These are phyloP conservation scores for Otocyon megalotis DNA, from an alignment of 2,113 vertebrate species.

Conservation along the genomic window DNA sequence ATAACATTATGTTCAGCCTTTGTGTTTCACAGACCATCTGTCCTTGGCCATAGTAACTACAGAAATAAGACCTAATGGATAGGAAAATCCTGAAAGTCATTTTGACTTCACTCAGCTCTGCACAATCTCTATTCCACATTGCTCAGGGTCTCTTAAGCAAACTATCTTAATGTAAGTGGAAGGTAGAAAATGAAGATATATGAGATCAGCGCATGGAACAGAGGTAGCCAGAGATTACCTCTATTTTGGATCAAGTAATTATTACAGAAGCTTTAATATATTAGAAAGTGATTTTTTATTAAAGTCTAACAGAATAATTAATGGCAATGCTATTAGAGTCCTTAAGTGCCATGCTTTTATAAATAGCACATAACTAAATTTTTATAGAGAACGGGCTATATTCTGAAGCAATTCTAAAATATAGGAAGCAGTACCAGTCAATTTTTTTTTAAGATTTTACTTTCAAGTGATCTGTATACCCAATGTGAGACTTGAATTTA, in stretches of 20 bases:
- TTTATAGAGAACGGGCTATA: neutral
- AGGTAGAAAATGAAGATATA: neutral
- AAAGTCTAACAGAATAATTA: neutral
- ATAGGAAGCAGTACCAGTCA: neutral
- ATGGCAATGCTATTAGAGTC: neutral
- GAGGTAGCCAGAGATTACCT: neutral
- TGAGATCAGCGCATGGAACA: neutral
- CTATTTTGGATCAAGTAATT: neutral
- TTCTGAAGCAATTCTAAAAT: neutral
- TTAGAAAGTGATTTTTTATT: neutral
- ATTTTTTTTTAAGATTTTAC: neutral
- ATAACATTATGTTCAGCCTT: neutral
- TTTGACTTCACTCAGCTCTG: neutral
- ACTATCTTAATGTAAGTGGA: neutral
- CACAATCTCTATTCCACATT: neutral
- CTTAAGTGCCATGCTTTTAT: neutral
- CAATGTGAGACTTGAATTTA: neutral
- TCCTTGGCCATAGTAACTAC: neutral
- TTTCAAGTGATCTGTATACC: neutral
- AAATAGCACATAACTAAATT: neutral
- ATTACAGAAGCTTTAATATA: neutral
- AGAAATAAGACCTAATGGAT: neutral
- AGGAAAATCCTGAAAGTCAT: conserved; percentile 32
- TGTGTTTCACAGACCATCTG: neutral
- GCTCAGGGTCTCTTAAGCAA: neutral